Evolutionary conservation across 2,797 vertebrate species (phyloP).

Genomic region (Pelodytes ibericus): DNA sequence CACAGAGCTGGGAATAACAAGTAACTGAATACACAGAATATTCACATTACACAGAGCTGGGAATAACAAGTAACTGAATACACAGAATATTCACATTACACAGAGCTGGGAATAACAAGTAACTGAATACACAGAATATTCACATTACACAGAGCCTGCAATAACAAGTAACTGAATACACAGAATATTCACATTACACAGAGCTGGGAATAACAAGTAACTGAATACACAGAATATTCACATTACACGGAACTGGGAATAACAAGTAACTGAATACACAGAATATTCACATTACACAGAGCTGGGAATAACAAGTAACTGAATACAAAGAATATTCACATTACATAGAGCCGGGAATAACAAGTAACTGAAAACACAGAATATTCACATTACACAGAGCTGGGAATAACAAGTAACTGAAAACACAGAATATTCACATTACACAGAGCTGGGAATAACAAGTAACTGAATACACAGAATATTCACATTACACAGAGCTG

Average conservation of each 20-base stretch:
- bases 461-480: no score
- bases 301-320: no score
- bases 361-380: no score
- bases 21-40: background rate
- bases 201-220: background rate
- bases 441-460: no score
- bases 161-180: background rate
- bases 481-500: no score
- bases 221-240: background rate
- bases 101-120: background rate
- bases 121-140: background rate
- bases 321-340: no score
- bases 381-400: no score
- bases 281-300: no score
- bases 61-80: background rate
- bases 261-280: background rate
- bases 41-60: background rate
- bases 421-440: no score
- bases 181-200: background rate
- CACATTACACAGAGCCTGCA: background rate
- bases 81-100: background rate
- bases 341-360: no score
- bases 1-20: background rate
- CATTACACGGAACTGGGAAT: background rate
- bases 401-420: no score